phyloP scores from a whole-genome alignment of 2,888 invertebrate species.

The Metopia argyrocephala region DNA sequence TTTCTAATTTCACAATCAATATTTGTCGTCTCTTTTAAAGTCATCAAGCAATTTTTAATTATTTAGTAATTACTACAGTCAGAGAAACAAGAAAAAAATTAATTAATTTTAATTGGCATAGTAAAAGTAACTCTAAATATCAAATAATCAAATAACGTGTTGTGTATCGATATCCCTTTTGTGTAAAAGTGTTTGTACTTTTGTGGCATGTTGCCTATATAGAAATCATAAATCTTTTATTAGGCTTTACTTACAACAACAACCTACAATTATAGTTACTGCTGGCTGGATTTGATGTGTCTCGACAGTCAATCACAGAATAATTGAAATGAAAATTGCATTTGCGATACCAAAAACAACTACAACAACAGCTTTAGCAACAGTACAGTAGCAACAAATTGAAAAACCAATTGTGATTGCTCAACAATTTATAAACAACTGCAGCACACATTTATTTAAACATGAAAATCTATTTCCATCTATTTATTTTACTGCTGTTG shows the following conservation, averaged over 20 bases:
- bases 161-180: too few species aligned
- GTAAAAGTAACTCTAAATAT: too few species aligned
- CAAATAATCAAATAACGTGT: too few species aligned
- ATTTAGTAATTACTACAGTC: too few species aligned
- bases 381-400: slow-evolving; percentile 20
- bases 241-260: background rate
- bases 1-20: too few species aligned
- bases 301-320: slow-evolving; percentile 57
- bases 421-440: background rate
- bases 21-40: too few species aligned
- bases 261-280: slow-evolving; percentile 11
- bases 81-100: too few species aligned
- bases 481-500: slow-evolving; percentile 1
- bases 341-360: slow-evolving; percentile 15
- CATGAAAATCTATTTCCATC: too few species aligned
- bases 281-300: slow-evolving; percentile 23
- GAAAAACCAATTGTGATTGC: slow-evolving; percentile 35
- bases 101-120: too few species aligned
- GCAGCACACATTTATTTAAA: background rate
- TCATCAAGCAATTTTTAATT: too few species aligned
- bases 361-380: background rate
- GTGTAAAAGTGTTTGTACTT: background rate
- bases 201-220: background rate
- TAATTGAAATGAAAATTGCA: slow-evolving; percentile 63
- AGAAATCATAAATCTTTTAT: slow-evolving; percentile 47